Percentiles rank a stretch among this genome's conserved stretches.
phyloP scores from a whole-genome alignment of 2,888 invertebrate species.

The Mamestra brassicae region DNA sequence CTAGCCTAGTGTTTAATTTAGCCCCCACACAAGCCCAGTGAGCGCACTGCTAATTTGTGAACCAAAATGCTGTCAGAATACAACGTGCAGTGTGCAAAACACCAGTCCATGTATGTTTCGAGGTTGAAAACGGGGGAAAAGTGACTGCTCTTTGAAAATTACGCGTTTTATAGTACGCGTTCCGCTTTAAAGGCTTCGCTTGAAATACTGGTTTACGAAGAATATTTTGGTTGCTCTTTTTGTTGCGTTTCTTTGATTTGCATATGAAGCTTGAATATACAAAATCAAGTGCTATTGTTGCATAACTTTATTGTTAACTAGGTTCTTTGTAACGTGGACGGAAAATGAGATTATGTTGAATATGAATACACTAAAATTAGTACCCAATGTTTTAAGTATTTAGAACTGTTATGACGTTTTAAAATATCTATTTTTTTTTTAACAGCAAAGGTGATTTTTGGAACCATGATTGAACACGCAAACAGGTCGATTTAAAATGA shows the following conservation, averaged over 20 bases:
- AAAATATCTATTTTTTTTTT: too few relatives aligned
- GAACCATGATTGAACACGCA: too few relatives aligned
- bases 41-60: conserved; percentile 49
- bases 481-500: too few relatives aligned
- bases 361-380: not conserved
- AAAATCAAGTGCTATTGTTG: conserved; percentile 8
- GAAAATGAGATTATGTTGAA: not conserved
- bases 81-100: conserved; percentile 25
- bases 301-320: not conserved
- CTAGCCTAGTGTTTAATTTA: conserved; percentile 48
- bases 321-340: not conserved
- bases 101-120: not conserved
- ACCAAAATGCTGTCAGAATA: conserved; percentile 45
- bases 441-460: too few relatives aligned
- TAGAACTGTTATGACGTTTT: too few relatives aligned
- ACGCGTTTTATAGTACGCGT: conserved; percentile 9
- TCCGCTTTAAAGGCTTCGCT: conserved; percentile 9
- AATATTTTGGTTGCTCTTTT: conserved; percentile 16
- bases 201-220: conserved; percentile 15
- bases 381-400: too few relatives aligned
- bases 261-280: not conserved
- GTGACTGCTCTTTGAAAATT: conserved; percentile 41
- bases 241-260: conserved; percentile 10
- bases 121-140: conserved; percentile 12
- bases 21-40: conserved; percentile 19